Evolutionary conservation across 92 coral and sea anemone species (phyloP).

Genomic region (Phenganax marumi): DNA sequence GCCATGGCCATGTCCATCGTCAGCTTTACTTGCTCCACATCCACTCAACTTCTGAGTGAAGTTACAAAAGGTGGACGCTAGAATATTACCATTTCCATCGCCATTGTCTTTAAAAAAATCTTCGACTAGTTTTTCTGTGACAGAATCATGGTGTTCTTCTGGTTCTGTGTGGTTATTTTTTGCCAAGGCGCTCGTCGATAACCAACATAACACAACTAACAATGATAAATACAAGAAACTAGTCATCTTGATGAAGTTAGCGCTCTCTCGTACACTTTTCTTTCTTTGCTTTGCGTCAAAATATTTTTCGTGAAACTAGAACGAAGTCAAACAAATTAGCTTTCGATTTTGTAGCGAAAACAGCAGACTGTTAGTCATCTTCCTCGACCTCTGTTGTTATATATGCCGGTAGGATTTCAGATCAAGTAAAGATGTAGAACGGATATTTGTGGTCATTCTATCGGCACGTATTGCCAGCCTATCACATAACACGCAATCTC

Average conservation of each 20-base stretch:
- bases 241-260: constrained; percentile 21
- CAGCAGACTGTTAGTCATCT: neutral
- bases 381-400: constrained; percentile 1
- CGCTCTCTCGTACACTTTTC: neutral
- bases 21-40: constrained; percentile 1
- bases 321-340: neutral
- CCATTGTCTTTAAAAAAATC: constrained; percentile 24
- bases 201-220: constrained; percentile 28
- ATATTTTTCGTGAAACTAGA: neutral
- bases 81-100: constrained; percentile 23
- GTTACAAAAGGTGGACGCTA: constrained; percentile 18
- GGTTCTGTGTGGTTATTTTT: constrained; percentile 11
- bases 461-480: constrained; percentile 1
- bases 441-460: constrained; percentile 10
- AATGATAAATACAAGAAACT: constrained; percentile 6
- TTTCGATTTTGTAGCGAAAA: neutral
- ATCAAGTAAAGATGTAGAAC: neutral
- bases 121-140: constrained; percentile 24
- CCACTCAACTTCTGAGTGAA: constrained; percentile 13
- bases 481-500: constrained; percentile 12
- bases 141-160: constrained; percentile 25
- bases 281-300: neutral
- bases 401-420: neutral
- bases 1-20: neutral
- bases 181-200: constrained; percentile 21